Base-by-base conservation (phyloP, 1,140 invertebrate genomes). In the Drosophila dunni region DNA sequence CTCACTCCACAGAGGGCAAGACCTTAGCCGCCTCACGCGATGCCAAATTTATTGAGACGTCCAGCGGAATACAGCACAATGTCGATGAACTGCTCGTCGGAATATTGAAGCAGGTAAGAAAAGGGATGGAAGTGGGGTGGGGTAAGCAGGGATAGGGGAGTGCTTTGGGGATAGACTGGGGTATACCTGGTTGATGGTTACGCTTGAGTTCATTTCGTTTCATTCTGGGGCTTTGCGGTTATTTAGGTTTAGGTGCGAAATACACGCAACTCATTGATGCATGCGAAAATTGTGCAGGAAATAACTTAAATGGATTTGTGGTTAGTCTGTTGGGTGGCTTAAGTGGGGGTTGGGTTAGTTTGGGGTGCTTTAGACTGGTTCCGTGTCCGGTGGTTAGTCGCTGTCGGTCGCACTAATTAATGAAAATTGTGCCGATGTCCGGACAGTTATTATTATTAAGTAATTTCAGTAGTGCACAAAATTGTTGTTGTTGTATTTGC, bases 11-110 rank as follows among this genome's bases (percentile, higher is more conserved):
- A 98, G 97, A 98, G 91, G 97, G 97, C 0, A 98, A 97, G 93
- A 94, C 95, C 20, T 91, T 98, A 78, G 97, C 97, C 0, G 96
- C 95, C 40, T 95, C 96, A n/a, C 94, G 96, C 84, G 97, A 97
- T 91, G 97, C 96, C 92, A 98, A 98, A 93, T 98, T 97, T 93
- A 98, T 98, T 73, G 97, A 98, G 92, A 97, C 97, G 0, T 98
- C 97, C 0, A 96, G 96, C 60, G 97, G 97, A 1, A 97, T 98
- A 79, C 96, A 98, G 91, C 97, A 98, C 93, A 97, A 98, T 81
- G 97, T 98, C 10, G 97, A 98, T 91, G 97, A 98, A 88, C 94
- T 98, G 24, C 93, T 98, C 13, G 97, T 98, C 0, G 97, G 97
- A 1, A 95, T 97, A 54, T 93, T 98, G 33, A 98, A 97, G 92